Base-by-base conservation (phyloP, 2,888 invertebrate genomes). In the Cantharis lateralis region DNA sequence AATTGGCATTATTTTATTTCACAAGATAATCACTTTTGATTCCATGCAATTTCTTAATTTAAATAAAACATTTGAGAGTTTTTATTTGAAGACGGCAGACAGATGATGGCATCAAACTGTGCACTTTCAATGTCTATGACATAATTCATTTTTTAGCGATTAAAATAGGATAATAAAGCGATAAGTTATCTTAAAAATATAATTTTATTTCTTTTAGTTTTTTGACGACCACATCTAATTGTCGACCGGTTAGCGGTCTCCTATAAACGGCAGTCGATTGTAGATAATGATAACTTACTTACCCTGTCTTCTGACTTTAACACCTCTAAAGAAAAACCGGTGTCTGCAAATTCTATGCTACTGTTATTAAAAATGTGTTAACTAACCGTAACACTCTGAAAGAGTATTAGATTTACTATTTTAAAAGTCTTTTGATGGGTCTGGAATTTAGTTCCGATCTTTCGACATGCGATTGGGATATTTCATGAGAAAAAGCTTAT, bases 191-290 rank as follows among this genome's bases (percentile, higher is more conserved):
- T 74, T 66, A 24, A 74, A 71, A 77, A 70, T 71, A 76, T 73
- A 62, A 68, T 71, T 73, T 62, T 68, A 71, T 77, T 74, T 74
- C 74, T 73, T 77, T 70, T 48, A 62, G 77, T 74, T 77, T 64
- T 75, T 77, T 78, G 78, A 78, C 78, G 72, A 78, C 78, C 78
- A 75, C 70, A 78, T 78, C 78, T 78, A 78, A 78, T 78, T 78
- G 78, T 78, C 70, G 78, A 78, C 78, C 78, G 78, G 78, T 78
- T 78, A 75, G 78, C 75, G 72, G 78, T 28, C 72, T 78, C 63
- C 72, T 72, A 20, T 71, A 72, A 77, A 74, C 71, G 72, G 71
- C 69, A 75, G 62, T 66, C 75, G 71, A 64, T 74, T 72, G 75
- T 70, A 70, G 78, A 72, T 78, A 78, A 75, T 75, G 78, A 78